Conservation (phyloP, 2,888 invertebrate species). For the Xanthia icteritia region DNA sequence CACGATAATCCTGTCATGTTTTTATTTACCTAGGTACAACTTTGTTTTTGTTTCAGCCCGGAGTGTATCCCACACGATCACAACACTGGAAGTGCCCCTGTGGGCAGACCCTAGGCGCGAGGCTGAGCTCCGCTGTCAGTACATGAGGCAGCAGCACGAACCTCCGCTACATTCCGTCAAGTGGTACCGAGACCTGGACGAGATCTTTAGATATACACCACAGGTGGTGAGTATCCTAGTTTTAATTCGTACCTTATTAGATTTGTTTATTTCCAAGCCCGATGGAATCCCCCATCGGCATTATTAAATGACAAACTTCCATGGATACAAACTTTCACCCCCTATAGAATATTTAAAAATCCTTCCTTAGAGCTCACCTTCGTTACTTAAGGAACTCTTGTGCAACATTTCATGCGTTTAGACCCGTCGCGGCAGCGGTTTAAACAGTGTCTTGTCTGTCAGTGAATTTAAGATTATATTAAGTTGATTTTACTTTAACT, state of each 20-base stretch:
- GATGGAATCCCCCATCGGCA: not conserved
- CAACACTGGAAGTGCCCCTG: constrained; percentile 83
- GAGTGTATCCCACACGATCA: constrained; percentile 84
- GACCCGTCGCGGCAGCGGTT: too few species aligned
- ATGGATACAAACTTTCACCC: too few species aligned
- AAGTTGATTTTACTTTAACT: not conserved
- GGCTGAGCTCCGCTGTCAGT: constrained; percentile 82
- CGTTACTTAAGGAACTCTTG: not conserved
- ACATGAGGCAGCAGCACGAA: constrained; percentile 80
- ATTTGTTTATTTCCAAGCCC: not conserved
- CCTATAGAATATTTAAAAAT: too few species aligned
- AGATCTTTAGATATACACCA: constrained; percentile 86
- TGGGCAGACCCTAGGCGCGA: constrained; percentile 84
- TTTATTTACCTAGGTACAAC: not conserved
- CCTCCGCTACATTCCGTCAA: constrained; percentile 93
- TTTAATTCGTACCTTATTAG: not conserved
- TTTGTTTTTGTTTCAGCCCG: constrained; percentile 74
- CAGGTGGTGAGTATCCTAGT: constrained; percentile 78
- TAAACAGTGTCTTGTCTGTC: too few species aligned
- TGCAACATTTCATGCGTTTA: too few species aligned
- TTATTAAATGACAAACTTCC: too few species aligned
- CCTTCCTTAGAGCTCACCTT: not conserved
- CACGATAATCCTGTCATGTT: too few species aligned
- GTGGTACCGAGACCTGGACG: constrained; percentile 92
- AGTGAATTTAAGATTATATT: too few species aligned